These are phyloP conservation scores for Trachelipus rathkii DNA, from an alignment of 1,140 invertebrate species.

Conservation along the genomic window DNA sequence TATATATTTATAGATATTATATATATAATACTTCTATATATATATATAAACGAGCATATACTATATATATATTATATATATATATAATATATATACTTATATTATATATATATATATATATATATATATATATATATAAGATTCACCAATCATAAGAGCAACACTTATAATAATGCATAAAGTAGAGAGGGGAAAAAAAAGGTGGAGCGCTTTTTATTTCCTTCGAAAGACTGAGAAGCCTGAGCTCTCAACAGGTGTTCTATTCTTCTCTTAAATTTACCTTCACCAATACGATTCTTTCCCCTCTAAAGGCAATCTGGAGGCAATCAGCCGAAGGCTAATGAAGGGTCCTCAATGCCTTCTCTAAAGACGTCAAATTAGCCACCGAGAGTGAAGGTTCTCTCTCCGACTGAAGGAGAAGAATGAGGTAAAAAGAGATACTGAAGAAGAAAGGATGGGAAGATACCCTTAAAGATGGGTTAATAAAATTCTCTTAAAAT, in stretches of 20 bases:
- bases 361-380: constrained; percentile 7
- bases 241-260: neutral
- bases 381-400: neutral
- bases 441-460: too few relatives aligned
- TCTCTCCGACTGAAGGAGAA: too few relatives aligned
- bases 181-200: too few relatives aligned
- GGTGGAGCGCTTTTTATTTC: too few relatives aligned
- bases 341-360: neutral
- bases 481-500: too few relatives aligned
- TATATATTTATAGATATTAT: too few relatives aligned
- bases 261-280: constrained; percentile 10
- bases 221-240: neutral
- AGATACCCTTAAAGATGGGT: too few relatives aligned
- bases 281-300: neutral
- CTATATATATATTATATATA: constrained; percentile 6
- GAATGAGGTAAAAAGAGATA: too few relatives aligned
- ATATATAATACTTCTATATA: too few relatives aligned
- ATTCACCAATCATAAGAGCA: neutral
- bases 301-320: neutral
- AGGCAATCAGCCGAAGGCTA: constrained; percentile 3
- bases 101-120: neutral
- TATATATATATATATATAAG: constrained; percentile 2
- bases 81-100: neutral
- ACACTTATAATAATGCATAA: too few relatives aligned
- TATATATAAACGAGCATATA: neutral